Evolutionary conservation across 2,113 vertebrate genomes (phyloP).

Genomic region (Megaceryle maxima): DNA sequence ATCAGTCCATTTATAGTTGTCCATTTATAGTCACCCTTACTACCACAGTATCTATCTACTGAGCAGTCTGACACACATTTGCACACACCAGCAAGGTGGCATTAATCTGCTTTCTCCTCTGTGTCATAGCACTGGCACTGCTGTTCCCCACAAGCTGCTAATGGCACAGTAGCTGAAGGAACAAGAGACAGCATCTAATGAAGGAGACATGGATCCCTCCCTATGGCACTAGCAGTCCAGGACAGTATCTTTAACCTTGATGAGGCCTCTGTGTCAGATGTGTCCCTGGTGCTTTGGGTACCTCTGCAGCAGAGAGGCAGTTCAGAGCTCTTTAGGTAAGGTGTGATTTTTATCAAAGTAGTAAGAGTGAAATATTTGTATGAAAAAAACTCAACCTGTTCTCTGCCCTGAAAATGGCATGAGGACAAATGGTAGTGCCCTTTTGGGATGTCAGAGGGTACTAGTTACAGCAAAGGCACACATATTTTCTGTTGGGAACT

Average conservation of each 20-base stretch:
- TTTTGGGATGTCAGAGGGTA: neutral
- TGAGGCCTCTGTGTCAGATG: neutral
- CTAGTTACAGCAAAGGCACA: neutral
- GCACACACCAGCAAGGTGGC: neutral
- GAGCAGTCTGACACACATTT: neutral
- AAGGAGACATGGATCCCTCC: fast-evolving
- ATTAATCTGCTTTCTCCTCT: neutral
- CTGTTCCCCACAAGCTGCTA: neutral
- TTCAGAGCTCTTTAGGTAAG: too few species aligned
- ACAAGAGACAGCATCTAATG: neutral
- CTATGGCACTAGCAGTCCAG: neutral
- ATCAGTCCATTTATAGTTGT: neutral
- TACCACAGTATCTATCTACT: neutral
- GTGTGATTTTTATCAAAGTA: too few species aligned
- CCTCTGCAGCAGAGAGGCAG: neutral
- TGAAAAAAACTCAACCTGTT: neutral
- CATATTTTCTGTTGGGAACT: neutral
- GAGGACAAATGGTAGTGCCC: neutral
- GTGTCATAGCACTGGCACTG: neutral
- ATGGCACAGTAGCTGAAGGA: neutral
- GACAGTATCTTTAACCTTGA: neutral
- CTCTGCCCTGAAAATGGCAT: neutral
- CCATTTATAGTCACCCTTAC: neutral
- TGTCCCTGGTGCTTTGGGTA: neutral
- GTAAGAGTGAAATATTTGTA: neutral